Evolutionary conservation across 2,113 vertebrate species (phyloP).

Genomic region (Cyprichromis sp.): DNA sequence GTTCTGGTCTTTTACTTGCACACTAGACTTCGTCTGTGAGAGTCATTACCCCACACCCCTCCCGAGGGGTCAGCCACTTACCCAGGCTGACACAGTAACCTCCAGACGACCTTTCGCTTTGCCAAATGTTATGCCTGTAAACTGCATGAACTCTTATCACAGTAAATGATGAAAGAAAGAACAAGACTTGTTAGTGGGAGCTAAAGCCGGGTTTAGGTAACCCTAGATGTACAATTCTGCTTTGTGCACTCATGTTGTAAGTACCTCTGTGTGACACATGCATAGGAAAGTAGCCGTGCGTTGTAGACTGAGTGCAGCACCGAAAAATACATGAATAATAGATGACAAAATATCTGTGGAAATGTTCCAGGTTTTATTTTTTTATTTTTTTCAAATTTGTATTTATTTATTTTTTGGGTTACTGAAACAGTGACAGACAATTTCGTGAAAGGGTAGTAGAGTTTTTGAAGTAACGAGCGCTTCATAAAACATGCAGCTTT

Average conservation of each 20-base stretch:
- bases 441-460: not conserved
- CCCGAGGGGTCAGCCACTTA: slow-evolving; percentile 46
- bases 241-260: slow-evolving; percentile 31
- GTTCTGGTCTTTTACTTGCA: not conserved
- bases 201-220: slow-evolving; percentile 5
- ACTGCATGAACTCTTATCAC: slow-evolving; percentile 53
- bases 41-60: slow-evolving; percentile 21
- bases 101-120: slow-evolving; percentile 59
- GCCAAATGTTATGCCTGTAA: slow-evolving; percentile 59
- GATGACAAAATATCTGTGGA: slow-evolving; percentile 31
- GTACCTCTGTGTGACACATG: slow-evolving; percentile 45
- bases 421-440: not conserved
- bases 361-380: not conserved
- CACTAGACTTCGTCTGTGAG: slow-evolving; percentile 18
- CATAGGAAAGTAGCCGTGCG: slow-evolving; percentile 25
- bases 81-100: slow-evolving; percentile 67
- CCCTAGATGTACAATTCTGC: not conserved
- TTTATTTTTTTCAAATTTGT: not conserved
- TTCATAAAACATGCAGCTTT: not conserved
- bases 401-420: not conserved
- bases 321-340: slow-evolving; percentile 46
- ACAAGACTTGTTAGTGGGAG: not conserved
- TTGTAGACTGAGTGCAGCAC: slow-evolving; percentile 26
- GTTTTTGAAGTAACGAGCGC: not conserved
- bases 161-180: not conserved